Percentiles rank a stretch among this genome's conserved stretches.
Evolutionary conservation across 2,797 vertebrate species (phyloP).

Genomic region (Enteromius afrohamiltoni): DNA sequence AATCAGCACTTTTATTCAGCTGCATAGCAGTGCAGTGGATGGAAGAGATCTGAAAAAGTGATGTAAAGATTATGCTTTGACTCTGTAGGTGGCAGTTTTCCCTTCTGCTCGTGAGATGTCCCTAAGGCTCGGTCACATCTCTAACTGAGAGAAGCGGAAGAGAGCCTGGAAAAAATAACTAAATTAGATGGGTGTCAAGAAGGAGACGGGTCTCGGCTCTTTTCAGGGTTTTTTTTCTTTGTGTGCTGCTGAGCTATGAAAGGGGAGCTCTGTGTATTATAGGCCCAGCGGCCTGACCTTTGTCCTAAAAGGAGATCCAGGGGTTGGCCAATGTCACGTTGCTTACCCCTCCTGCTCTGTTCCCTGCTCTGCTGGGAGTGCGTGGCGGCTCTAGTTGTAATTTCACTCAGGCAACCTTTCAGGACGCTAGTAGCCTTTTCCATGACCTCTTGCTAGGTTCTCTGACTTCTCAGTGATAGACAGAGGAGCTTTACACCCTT

Average conservation of each 20-base stretch:
- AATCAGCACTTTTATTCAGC: not conserved
- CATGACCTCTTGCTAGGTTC: slow-evolving; percentile 58
- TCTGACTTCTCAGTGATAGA: slow-evolving; percentile 49
- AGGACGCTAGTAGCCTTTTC: slow-evolving; percentile 50
- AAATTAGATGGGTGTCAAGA: slow-evolving; percentile 44
- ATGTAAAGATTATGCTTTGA: not conserved
- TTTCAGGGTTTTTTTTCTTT: slow-evolving; percentile 39
- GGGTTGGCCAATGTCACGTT: slow-evolving; percentile 51
- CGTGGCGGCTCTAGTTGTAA: slow-evolving; percentile 27
- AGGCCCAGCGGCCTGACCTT: slow-evolving; percentile 50
- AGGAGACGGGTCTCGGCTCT: slow-evolving; percentile 9
- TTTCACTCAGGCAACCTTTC: slow-evolving; percentile 49
- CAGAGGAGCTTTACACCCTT: slow-evolving; percentile 40
- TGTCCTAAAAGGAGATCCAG: slow-evolving; percentile 56
- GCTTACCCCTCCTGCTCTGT: slow-evolving; percentile 34
- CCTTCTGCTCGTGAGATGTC: not conserved
- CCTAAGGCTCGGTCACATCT: slow-evolving; percentile 27
- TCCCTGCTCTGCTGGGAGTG: not conserved
- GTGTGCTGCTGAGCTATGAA: slow-evolving; percentile 46
- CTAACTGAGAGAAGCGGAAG: slow-evolving; percentile 8
- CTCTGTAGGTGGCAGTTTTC: not conserved
- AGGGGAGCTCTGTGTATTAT: slow-evolving; percentile 50
- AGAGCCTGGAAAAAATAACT: not conserved
- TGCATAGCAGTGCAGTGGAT: not conserved
- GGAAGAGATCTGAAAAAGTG: not conserved